phyloP scores from a whole-genome alignment of 2,888 invertebrate genomes.

The Aradus depressus region DNA sequence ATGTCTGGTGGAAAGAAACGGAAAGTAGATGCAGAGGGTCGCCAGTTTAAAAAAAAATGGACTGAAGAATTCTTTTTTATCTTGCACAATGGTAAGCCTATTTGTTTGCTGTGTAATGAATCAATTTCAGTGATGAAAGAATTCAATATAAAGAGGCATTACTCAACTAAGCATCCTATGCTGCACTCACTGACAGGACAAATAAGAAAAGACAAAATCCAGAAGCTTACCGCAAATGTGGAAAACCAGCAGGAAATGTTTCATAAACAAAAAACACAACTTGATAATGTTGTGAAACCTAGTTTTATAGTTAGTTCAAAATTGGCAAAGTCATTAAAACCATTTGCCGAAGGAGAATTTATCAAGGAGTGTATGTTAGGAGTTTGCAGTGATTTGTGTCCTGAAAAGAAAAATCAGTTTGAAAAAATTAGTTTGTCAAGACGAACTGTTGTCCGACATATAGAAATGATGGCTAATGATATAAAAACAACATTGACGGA shows the following conservation, averaged over 20 bases:
- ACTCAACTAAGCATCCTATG: constrained; percentile 14
- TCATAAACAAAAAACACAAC: constrained; percentile 7
- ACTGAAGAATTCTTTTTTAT: constrained; percentile 19
- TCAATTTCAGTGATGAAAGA: constrained; percentile 19
- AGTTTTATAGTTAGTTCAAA: constrained; percentile 13
- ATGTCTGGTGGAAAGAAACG: constrained; percentile 17
- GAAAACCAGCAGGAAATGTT: constrained; percentile 18
- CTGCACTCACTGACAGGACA: constrained; percentile 15
- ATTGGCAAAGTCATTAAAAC: constrained; percentile 10
- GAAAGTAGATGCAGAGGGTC: constrained; percentile 16
- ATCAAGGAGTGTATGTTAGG: constrained; percentile 13
- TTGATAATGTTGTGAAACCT: constrained; percentile 11
- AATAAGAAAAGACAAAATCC: constrained; percentile 16
- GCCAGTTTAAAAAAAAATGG: constrained; percentile 17
- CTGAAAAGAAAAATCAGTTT: constrained; percentile 13
- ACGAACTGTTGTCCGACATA: constrained; percentile 7
- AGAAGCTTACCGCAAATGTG: constrained; percentile 18
- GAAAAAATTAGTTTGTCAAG: constrained; percentile 11
- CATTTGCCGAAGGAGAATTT: constrained; percentile 17
- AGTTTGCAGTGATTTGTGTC: constrained; percentile 10
- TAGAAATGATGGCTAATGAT: constrained; percentile 14
- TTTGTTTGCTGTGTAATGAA: constrained; percentile 15
- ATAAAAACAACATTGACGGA: constrained; percentile 5
- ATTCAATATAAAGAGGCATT: constrained; percentile 17
- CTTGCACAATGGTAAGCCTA: constrained; percentile 18